Conservation (phyloP, 92 coral and sea anemone genomes). For the Pocillopora grandis region DNA sequence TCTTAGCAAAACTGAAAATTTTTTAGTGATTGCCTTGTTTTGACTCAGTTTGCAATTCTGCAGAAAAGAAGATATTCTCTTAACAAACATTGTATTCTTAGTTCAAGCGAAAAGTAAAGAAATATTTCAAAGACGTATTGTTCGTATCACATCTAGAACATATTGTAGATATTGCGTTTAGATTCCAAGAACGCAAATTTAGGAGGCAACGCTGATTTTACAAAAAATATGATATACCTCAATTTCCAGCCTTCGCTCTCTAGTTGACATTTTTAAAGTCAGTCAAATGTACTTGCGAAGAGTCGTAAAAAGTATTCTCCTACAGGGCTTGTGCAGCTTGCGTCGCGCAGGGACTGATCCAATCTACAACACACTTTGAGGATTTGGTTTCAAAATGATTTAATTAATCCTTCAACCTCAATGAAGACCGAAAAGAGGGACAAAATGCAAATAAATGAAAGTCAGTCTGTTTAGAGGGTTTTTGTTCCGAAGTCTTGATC, state of each 20-base stretch:
- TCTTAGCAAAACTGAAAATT: background rate
- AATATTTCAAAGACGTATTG: too few relatives aligned
- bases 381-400: constrained; percentile 15
- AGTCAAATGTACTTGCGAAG: background rate
- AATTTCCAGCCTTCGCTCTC: constrained; percentile 15
- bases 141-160: too few relatives aligned
- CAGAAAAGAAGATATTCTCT: too few relatives aligned
- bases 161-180: too few relatives aligned
- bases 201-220: too few relatives aligned
- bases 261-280: constrained; percentile 13
- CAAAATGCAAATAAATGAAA: constrained; percentile 27
- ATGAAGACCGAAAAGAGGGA: constrained; percentile 15
- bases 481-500: constrained; percentile 20
- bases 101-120: too few relatives aligned
- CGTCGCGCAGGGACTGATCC: background rate
- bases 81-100: too few relatives aligned
- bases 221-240: constrained; percentile 16
- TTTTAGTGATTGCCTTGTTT: background rate
- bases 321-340: too few relatives aligned
- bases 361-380: background rate
- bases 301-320: background rate
- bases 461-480: constrained; percentile 4
- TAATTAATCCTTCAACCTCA: constrained; percentile 23
- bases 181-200: too few relatives aligned
- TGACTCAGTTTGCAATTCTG: too few relatives aligned